Evolutionary conservation across 2,888 invertebrate genomes (phyloP).

Genomic region (Callyntrura sp.): DNA sequence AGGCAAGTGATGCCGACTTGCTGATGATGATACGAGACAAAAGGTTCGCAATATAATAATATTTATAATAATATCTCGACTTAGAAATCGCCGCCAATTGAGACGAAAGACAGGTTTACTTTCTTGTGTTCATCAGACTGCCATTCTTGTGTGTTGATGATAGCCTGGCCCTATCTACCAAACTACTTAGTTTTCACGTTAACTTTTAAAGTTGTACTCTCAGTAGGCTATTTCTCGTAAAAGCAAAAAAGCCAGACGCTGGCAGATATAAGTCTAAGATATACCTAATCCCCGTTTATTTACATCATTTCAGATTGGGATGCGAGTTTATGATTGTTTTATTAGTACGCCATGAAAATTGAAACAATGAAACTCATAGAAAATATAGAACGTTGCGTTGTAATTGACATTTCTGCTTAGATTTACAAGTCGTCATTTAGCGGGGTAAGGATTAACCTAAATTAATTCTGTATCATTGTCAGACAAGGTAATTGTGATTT

Average conservation of each 20-base stretch:
- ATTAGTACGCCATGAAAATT: too few relatives aligned
- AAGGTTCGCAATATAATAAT: conserved; percentile 24
- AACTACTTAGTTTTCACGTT: not conserved
- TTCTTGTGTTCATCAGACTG: conserved; percentile 59
- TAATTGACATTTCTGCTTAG: conserved; percentile 10
- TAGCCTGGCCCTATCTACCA: not conserved
- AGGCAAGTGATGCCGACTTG: not conserved
- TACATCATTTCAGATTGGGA: too few relatives aligned
- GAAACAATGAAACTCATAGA: not conserved
- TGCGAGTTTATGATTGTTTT: not conserved
- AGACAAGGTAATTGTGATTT: conserved; percentile 2
- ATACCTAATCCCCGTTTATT: too few relatives aligned
- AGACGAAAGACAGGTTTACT: conserved; percentile 74
- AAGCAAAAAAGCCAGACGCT: too few relatives aligned
- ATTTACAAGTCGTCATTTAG: not conserved
- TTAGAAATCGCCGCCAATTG: conserved; percentile 45
- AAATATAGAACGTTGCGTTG: not conserved
- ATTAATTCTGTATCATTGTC: conserved; percentile 28
- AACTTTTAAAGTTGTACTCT: too few relatives aligned
- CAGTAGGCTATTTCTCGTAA: too few relatives aligned
- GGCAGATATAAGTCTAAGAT: too few relatives aligned
- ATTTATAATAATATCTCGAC: conserved; percentile 4
- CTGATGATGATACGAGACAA: not conserved
- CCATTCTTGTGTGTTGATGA: conserved; percentile 43
- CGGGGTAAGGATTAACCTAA: not conserved